Percentiles rank a stretch among this genome's conserved stretches.
These are phyloP conservation scores for Prosopocoilus inquinatus DNA, from an alignment of 2,888 invertebrate species.

Conservation along the genomic window DNA sequence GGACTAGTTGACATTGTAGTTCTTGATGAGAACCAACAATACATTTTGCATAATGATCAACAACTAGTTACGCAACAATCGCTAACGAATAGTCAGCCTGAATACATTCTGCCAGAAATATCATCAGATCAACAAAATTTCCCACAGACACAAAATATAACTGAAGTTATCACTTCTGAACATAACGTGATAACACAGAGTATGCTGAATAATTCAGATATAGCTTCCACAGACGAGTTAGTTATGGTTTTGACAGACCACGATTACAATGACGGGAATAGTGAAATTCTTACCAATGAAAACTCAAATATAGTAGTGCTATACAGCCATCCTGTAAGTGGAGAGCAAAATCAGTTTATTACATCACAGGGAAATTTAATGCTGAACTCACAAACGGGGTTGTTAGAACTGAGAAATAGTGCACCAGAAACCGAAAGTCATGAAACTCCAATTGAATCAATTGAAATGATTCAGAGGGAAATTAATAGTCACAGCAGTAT, in stretches of 20 bases:
- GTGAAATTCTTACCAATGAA: conserved; percentile 51
- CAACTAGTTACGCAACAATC: conserved; percentile 26
- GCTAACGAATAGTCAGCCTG: conserved; percentile 30
- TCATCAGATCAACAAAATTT: conserved; percentile 34
- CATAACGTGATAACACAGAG: conserved; percentile 39
- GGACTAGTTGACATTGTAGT: conserved; percentile 58
- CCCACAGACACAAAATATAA: conserved; percentile 44
- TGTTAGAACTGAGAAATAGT: conserved; percentile 44
- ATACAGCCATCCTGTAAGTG: conserved; percentile 61
- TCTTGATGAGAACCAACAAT: conserved; percentile 60
- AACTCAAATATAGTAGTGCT: conserved; percentile 65
- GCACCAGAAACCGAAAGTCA: conserved; percentile 31
- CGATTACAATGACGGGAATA: conserved; percentile 57
- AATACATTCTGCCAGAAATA: conserved; percentile 50
- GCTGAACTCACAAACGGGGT: conserved; percentile 48
- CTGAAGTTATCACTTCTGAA: conserved; percentile 27
- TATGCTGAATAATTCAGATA: conserved; percentile 48
- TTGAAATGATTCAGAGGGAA: conserved; percentile 50
- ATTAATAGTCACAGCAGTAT: conserved; percentile 38
- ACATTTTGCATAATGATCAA: conserved; percentile 50
- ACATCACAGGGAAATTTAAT: conserved; percentile 50
- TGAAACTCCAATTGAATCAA: conserved; percentile 45
- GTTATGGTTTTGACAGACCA: conserved; percentile 64
- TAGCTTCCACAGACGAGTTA: conserved; percentile 57
- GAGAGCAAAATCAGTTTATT: conserved; percentile 57